Conservation (phyloP, 2,797 vertebrate genomes). For the Knipowitschia caucasica region DNA sequence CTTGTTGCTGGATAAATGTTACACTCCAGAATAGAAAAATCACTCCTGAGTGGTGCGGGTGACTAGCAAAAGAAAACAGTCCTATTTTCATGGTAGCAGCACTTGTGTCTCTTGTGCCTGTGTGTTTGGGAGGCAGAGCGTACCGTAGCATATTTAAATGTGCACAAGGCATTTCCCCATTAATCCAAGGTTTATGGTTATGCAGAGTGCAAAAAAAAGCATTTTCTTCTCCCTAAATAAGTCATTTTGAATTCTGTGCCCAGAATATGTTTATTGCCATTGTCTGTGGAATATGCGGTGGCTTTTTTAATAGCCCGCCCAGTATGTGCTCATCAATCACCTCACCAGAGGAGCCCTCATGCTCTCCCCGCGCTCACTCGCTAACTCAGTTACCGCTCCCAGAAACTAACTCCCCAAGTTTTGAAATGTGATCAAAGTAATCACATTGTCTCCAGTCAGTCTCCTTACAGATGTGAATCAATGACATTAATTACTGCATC, state of each 20-base stretch:
- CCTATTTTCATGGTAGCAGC: slow-evolving; percentile 13
- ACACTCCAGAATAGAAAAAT: background rate
- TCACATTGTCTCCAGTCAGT: slow-evolving; percentile 86
- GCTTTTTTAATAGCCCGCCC: slow-evolving; percentile 81
- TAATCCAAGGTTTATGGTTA: slow-evolving; percentile 71
- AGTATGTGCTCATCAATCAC: slow-evolving; percentile 90
- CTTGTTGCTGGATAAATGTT: background rate
- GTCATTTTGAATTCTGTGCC: slow-evolving; percentile 80
- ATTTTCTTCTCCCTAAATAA: slow-evolving; percentile 73
- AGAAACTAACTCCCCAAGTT: slow-evolving; percentile 90
- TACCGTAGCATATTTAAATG: slow-evolving; percentile 53
- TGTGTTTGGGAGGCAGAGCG: slow-evolving; percentile 14
- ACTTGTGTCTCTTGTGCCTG: slow-evolving; percentile 12
- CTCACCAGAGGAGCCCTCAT: slow-evolving; percentile 78
- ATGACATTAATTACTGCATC: slow-evolving; percentile 98
- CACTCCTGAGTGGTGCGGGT: background rate
- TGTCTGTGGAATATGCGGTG: slow-evolving; percentile 80
- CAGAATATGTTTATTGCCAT: slow-evolving; percentile 81
- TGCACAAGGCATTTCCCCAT: slow-evolving; percentile 52
- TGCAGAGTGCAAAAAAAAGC: slow-evolving; percentile 47
- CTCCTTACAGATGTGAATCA: slow-evolving; percentile 92
- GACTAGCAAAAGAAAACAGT: slow-evolving; percentile 8
- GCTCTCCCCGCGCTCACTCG: slow-evolving; percentile 74
- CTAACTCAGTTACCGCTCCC: slow-evolving; percentile 90
- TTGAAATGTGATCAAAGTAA: slow-evolving; percentile 97